Evolutionary conservation across 2,797 vertebrate species (phyloP).

Genomic region (Sciaenops ocellatus): DNA sequence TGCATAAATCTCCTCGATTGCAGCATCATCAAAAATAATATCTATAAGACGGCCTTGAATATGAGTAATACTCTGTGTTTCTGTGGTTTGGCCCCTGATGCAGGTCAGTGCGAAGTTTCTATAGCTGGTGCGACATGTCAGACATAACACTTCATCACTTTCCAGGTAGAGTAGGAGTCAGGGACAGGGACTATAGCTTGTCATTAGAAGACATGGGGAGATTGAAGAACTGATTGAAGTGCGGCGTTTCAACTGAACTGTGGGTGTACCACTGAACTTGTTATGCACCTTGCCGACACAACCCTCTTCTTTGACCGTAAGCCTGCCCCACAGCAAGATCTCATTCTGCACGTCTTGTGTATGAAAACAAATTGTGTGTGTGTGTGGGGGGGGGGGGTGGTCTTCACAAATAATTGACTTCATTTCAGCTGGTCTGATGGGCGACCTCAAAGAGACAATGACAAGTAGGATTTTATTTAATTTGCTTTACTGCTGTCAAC

Average conservation of each 20-base stretch:
- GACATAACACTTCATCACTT: conserved; percentile 54
- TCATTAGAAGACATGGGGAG: conserved; percentile 43
- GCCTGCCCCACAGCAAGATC: conserved; percentile 12
- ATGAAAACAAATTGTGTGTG: not conserved
- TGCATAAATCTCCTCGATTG: conserved; percentile 1
- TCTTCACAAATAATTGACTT: conserved; percentile 47
- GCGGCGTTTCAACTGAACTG: conserved; percentile 50
- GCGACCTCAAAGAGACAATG: conserved; percentile 34
- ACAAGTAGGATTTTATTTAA: conserved; percentile 8
- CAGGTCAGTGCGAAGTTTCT: conserved; percentile 30
- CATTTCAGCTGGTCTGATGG: conserved; percentile 17
- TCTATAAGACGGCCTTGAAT: conserved; percentile 26
- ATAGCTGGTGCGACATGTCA: conserved; percentile 23
- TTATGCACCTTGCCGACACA: conserved; percentile 31
- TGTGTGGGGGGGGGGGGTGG: not conserved
- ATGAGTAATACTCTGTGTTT: conserved; percentile 15
- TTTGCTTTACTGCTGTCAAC: conserved; percentile 31
- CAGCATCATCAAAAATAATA: conserved; percentile 12
- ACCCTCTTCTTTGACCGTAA: conserved; percentile 32
- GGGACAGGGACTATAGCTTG: conserved; percentile 43
- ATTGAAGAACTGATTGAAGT: conserved; percentile 55
- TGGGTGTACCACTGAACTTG: conserved; percentile 48
- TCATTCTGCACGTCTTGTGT: conserved; percentile 25
- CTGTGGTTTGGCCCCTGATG: conserved; percentile 21
- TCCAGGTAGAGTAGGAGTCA: conserved; percentile 53